A percentile compares a stretch with the other conserved stretches of the same genome.
Evolutionary conservation across 1,140 invertebrate species (phyloP).

Genomic region (Aleiodes sp.): DNA sequence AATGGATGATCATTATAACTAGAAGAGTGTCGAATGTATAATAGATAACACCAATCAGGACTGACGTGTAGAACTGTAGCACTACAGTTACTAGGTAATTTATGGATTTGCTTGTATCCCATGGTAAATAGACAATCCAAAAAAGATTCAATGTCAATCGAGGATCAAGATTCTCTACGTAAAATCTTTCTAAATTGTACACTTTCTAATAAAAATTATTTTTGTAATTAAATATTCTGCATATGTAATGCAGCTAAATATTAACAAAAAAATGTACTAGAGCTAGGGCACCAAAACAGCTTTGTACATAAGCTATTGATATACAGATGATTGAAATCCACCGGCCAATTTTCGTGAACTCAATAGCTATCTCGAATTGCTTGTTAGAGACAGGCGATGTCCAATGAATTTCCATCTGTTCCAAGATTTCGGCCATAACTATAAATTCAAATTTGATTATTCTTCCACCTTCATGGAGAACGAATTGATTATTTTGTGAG

Average conservation of each 20-base stretch:
- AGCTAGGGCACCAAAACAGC: background rate
- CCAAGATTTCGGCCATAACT: conserved; percentile 25
- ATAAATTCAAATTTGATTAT: background rate
- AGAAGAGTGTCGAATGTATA: conserved; percentile 36
- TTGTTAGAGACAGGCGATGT: background rate
- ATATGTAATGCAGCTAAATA: too few species aligned
- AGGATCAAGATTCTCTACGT: background rate
- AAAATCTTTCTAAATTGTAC: conserved; percentile 10
- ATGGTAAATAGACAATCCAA: conserved; percentile 35
- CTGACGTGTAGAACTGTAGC: conserved; percentile 22
- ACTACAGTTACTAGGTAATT: conserved; percentile 22
- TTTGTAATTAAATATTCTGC: too few species aligned
- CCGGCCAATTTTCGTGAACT: conserved; percentile 18
- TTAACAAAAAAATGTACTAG: background rate
- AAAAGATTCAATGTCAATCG: conserved; percentile 26
- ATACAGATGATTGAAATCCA: conserved; percentile 15
- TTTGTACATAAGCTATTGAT: background rate
- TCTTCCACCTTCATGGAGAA: too few species aligned
- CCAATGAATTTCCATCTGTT: conserved; percentile 36
- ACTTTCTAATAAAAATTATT: background rate
- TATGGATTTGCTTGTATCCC: conserved; percentile 10
- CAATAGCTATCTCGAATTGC: conserved; percentile 17
- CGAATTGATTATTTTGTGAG: too few species aligned
- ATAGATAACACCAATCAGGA: conserved; percentile 26
- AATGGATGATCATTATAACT: conserved; percentile 33